Base-by-base conservation (phyloP, 2,797 vertebrate genomes). In the Chelmon rostratus region DNA sequence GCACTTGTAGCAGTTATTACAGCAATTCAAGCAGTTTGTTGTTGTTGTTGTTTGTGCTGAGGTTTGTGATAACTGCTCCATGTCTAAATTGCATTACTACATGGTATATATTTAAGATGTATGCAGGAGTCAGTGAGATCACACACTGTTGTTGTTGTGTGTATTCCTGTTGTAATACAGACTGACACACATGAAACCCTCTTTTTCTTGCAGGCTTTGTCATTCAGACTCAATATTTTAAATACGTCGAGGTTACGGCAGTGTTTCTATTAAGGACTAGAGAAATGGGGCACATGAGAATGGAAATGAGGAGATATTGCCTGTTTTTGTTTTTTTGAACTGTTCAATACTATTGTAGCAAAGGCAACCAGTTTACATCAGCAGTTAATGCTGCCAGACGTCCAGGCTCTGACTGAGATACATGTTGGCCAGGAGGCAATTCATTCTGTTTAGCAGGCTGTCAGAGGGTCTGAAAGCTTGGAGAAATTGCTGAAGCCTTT, bases 381-480 rank as follows among this genome's bases (percentile, higher is more conserved):
- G 70, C 58, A 63, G 61, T 76, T 79, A 81, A 78, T 80, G 42
- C 76, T 84, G 86, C 70, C 79, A 79, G 84, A 85, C 49, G 37
- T 79, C 65, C 63, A 52, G 61, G 19, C 64, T 73, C 62, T 90
- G 85, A 90, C 78, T 91, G 82, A 88, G 85, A 76, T 81, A 44
- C 68, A 68, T 72, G 70, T 59, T 83, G 81, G 76, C 77, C 68
- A 42, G 58, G 57, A 82, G 76, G 83, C 81, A 87, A 79, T 86
- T 64, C 37, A 62, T 88, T 91, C 64, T 87, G 73, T 86, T 92
- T 83, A 89, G 84, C 79, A 16, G 63, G 73, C 84, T 88, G 83
- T 85, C 87, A 69, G 68, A 52, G 35, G 50, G 73, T 72, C 68
- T 78, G 74, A 76, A 77, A 83, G 82, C 83, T 85, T 83, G 67